Conservation (phyloP, 2,888 invertebrate genomes). For the Nomada hirtipes region DNA sequence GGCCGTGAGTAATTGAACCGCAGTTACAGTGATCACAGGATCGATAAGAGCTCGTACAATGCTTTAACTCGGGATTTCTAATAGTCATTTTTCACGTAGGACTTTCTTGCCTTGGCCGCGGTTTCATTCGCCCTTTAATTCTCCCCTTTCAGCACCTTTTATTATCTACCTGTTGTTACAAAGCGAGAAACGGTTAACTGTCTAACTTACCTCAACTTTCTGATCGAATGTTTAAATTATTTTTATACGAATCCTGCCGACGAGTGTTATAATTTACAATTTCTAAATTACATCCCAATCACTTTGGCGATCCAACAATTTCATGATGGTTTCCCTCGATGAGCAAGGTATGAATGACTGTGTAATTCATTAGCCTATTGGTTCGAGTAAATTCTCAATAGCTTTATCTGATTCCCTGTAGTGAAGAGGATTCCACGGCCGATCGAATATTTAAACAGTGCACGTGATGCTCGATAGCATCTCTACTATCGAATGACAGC, state of each 20-base stretch:
- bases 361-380: background rate
- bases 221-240: background rate
- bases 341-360: background rate
- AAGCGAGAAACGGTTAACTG: background rate
- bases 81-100: conserved; percentile 37
- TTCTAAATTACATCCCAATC: too few species aligned
- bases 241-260: too few species aligned
- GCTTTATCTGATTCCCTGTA: background rate
- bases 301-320: too few species aligned
- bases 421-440: background rate
- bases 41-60: conserved; percentile 36
- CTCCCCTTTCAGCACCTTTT: conserved; percentile 10
- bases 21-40: conserved; percentile 34
- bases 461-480: too few species aligned
- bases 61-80: conserved; percentile 32
- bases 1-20: conserved; percentile 34
- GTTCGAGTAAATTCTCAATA: background rate
- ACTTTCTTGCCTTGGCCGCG: conserved; percentile 24
- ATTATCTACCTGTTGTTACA: conserved; percentile 33
- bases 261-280: too few species aligned
- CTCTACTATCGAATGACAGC: too few species aligned
- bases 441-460: background rate
- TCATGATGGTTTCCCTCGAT: background rate
- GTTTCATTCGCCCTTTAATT: conserved; percentile 34
- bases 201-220: background rate